Percentiles rank a stretch among this genome's conserved stretches.
Evolutionary conservation across 2,113 vertebrate genomes (phyloP).

Genomic region (Ploceus nigricollis): DNA sequence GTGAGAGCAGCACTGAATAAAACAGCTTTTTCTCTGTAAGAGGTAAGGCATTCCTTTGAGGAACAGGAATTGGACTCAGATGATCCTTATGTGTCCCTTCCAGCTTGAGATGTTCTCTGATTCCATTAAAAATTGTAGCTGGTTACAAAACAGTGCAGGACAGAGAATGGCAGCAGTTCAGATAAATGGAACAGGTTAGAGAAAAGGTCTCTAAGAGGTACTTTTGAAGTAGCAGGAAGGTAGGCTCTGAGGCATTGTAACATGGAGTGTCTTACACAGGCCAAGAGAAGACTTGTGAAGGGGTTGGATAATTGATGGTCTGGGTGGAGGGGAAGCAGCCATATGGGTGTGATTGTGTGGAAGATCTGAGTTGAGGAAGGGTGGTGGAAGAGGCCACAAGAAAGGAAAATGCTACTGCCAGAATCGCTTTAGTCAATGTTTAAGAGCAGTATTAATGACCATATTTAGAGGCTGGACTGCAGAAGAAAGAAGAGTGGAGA

Average conservation of each 20-base stretch:
- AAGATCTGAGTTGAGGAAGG: background rate
- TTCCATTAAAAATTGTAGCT: background rate
- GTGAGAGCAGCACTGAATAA: background rate
- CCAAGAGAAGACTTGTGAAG: background rate
- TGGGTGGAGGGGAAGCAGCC: constrained; percentile 24
- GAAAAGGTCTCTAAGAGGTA: background rate
- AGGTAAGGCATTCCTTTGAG: background rate
- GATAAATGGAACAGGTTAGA: background rate
- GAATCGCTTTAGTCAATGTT: background rate
- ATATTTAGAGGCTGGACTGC: background rate
- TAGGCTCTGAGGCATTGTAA: background rate
- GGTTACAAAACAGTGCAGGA: background rate
- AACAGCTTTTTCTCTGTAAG: background rate
- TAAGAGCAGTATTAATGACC: background rate
- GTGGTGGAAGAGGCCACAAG: background rate
- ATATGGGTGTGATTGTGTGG: background rate
- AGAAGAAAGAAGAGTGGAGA: background rate
- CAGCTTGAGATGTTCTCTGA: background rate
- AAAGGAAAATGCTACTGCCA: constrained; percentile 32
- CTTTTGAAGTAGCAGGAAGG: background rate
- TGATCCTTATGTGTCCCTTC: background rate
- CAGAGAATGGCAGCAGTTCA: background rate
- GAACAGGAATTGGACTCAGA: background rate
- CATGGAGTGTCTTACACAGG: background rate
- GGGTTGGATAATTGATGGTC: background rate